Evolutionary conservation across 2,888 invertebrate genomes (phyloP).

Genomic region (Ommatoiulus sabulosus): DNA sequence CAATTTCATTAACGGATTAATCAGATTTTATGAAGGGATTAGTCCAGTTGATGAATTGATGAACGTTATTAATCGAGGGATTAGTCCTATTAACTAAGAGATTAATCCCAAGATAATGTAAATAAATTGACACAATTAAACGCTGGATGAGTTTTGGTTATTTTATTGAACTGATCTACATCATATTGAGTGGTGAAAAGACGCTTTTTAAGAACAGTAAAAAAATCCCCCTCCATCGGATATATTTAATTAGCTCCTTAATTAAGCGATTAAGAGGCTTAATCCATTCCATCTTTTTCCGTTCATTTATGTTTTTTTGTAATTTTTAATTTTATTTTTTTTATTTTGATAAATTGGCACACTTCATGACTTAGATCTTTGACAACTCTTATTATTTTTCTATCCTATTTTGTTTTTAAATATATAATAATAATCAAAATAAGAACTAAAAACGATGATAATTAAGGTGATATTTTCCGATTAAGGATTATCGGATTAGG

Average conservation of each 20-base stretch:
- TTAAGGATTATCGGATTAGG: too few relatives aligned
- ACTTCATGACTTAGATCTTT: background rate
- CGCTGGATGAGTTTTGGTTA: background rate
- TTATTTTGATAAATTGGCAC: slow-evolving; percentile 12
- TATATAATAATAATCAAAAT: too few relatives aligned
- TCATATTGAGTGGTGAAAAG: slow-evolving; percentile 12
- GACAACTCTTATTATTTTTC: background rate
- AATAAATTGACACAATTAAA: background rate
- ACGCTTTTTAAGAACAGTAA: background rate
- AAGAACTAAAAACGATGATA: background rate
- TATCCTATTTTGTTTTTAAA: too few relatives aligned
- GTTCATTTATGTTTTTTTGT: background rate
- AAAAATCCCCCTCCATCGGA: background rate
- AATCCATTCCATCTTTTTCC: background rate
- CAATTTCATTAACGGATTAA: too few relatives aligned
- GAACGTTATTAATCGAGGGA: too few relatives aligned
- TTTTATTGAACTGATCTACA: slow-evolving; percentile 1
- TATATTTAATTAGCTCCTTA: background rate
- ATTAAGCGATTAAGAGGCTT: background rate
- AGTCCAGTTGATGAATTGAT: too few relatives aligned
- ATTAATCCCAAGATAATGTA: background rate
- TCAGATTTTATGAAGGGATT: too few relatives aligned
- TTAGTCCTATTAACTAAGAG: too few relatives aligned
- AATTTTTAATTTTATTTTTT: too few relatives aligned
- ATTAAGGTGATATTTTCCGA: background rate